Evolutionary conservation across 35 echinoderm and acorn worm genomes (phyloP).

Genomic region (Ophiothrix spiculata): DNA sequence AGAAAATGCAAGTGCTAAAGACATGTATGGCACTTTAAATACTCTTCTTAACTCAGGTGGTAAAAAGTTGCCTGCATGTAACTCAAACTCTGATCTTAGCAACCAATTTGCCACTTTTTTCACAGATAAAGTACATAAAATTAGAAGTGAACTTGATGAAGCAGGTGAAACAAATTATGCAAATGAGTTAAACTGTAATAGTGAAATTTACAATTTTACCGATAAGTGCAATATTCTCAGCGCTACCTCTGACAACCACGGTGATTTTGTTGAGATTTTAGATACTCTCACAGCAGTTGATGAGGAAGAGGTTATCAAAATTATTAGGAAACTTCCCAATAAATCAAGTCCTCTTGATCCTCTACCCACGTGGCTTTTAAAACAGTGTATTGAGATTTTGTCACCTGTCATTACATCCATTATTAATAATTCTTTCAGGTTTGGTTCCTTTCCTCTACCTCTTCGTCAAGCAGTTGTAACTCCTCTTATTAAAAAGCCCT

Average conservation of each 20-base stretch:
- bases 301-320: neutral
- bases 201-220: neutral
- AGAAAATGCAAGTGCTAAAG: slow-evolving; percentile 7
- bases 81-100: neutral
- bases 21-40: slow-evolving; percentile 7
- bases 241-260: neutral
- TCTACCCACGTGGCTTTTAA: neutral
- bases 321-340: neutral
- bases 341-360: neutral
- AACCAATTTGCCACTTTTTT: slow-evolving; percentile 10
- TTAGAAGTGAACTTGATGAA: neutral
- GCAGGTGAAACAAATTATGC: neutral
- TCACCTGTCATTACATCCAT: slow-evolving; percentile 7
- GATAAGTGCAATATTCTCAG: neutral
- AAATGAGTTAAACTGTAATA: neutral
- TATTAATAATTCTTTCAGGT: slow-evolving; percentile 12
- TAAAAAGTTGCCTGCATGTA: neutral
- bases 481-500: slow-evolving; percentile 9
- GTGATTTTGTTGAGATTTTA: neutral
- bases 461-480: slow-evolving; percentile 22
- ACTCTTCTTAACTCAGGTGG: neutral
- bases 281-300: neutral
- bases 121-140: neutral
- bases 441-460: neutral
- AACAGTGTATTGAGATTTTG: neutral